Conservation (phyloP, 1,140 invertebrate species). For the Cyrtorhinus lividipennis region DNA sequence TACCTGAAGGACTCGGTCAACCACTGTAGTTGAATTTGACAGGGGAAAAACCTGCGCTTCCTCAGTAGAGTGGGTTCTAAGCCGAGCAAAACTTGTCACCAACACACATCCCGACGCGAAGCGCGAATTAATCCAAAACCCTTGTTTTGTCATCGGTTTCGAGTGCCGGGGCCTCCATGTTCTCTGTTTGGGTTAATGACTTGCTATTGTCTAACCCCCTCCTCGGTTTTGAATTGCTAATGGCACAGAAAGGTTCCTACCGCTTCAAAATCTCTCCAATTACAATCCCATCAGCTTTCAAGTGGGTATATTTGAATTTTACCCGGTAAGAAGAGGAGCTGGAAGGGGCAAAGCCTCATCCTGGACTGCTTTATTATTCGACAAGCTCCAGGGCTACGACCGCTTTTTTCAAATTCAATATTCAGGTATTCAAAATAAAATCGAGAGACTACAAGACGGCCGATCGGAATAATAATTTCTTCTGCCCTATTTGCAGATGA, state of each 20-base stretch:
- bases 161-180: neutral
- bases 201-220: constrained; percentile 5
- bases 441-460: no score
- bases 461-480: no score
- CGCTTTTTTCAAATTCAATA: no score
- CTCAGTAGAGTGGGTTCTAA: no score
- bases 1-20: no score
- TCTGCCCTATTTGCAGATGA: no score
- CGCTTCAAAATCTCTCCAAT: constrained; percentile 6
- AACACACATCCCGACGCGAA: neutral
- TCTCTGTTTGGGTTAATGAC: neutral
- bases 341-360: no score
- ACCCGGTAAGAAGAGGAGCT: no score
- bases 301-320: neutral
- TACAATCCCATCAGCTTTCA: constrained; percentile 8
- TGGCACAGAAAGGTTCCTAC: neutral
- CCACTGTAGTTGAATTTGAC: no score
- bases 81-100: neutral
- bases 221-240: constrained; percentile 8
- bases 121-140: neutral
- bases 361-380: neutral
- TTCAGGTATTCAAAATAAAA: no score
- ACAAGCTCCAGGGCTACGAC: no score
- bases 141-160: neutral
- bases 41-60: no score